Evolutionary conservation across 2,888 invertebrate genomes (phyloP).

Genomic region (Bedellia somnulentella): DNA sequence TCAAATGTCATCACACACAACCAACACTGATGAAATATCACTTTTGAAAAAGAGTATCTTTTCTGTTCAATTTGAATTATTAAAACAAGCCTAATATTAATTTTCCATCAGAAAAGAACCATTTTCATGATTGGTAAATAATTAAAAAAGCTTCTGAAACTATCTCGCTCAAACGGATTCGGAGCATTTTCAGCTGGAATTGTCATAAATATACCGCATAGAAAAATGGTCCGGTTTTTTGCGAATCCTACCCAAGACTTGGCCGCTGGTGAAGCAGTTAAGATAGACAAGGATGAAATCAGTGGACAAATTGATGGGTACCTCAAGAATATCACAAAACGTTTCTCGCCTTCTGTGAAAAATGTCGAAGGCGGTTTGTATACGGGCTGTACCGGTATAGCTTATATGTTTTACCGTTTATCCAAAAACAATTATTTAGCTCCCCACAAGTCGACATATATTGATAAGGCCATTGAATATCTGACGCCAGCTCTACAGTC

Average conservation of each 20-base stretch:
- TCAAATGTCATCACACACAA: no score
- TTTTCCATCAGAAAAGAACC: no score
- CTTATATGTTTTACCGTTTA: constrained; percentile 76
- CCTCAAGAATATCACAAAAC: constrained; percentile 28
- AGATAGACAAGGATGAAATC: constrained; percentile 21
- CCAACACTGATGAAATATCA: no score
- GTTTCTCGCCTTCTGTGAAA: constrained; percentile 25
- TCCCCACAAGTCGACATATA: constrained; percentile 37
- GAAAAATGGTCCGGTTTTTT: constrained; percentile 44
- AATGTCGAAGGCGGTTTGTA: constrained; percentile 67
- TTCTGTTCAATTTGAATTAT: no score
- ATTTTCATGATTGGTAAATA: no score
- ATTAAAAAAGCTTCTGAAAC: constrained; percentile 9
- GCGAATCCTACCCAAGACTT: constrained; percentile 35
- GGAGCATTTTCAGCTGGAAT: not conserved
- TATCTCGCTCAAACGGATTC: constrained; percentile 19
- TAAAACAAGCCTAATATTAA: no score
- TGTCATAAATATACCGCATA: not conserved
- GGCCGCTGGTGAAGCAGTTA: constrained; percentile 14
- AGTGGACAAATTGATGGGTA: constrained; percentile 26
- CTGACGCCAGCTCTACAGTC: constrained; percentile 63
- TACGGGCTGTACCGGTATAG: constrained; percentile 70
- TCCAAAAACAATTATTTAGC: constrained; percentile 55
- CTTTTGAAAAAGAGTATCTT: no score
- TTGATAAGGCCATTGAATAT: constrained; percentile 65